A percentile compares a stretch with the other conserved stretches of the same genome.
These are phyloP conservation scores for Phalacrocorax pelagicus DNA, from an alignment of 2,113 vertebrate genomes.

Conservation along the genomic window DNA sequence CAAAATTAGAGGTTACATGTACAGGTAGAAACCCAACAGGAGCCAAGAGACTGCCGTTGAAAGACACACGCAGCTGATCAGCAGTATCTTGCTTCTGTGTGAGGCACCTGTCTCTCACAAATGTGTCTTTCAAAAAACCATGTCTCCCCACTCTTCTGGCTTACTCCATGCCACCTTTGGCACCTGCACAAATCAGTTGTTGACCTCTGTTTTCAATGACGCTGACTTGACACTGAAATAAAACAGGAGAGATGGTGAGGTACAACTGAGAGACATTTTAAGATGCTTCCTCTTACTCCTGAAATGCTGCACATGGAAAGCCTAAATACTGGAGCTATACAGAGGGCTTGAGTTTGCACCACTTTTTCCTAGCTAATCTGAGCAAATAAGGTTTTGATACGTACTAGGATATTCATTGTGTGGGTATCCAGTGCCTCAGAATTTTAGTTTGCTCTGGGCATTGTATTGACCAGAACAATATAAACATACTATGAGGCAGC, in stretches of 20 bases:
- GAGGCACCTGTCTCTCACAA: conserved; percentile 45
- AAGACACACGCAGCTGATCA: conserved; percentile 27
- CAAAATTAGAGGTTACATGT: conserved; percentile 32
- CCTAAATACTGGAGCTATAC: background rate
- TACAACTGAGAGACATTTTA: background rate
- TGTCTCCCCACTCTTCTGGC: background rate
- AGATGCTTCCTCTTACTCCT: background rate
- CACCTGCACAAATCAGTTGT: conserved; percentile 23
- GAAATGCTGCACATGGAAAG: background rate
- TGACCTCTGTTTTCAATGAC: conserved; percentile 53
- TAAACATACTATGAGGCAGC: background rate
- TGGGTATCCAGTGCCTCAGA: background rate
- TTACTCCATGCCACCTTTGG: conserved; percentile 6
- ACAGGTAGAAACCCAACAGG: background rate
- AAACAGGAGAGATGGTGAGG: background rate
- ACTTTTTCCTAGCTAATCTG: background rate
- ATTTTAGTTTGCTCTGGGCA: background rate
- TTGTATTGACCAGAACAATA: background rate
- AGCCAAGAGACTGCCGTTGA: conserved; percentile 13
- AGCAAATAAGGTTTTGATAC: background rate
- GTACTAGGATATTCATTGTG: background rate
- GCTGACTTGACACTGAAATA: background rate
- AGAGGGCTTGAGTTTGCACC: background rate
- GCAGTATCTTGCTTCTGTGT: background rate
- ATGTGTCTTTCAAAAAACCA: conserved; percentile 14